Base-by-base conservation (phyloP, 2,888 invertebrate species). In the Lathronympha strigana region DNA sequence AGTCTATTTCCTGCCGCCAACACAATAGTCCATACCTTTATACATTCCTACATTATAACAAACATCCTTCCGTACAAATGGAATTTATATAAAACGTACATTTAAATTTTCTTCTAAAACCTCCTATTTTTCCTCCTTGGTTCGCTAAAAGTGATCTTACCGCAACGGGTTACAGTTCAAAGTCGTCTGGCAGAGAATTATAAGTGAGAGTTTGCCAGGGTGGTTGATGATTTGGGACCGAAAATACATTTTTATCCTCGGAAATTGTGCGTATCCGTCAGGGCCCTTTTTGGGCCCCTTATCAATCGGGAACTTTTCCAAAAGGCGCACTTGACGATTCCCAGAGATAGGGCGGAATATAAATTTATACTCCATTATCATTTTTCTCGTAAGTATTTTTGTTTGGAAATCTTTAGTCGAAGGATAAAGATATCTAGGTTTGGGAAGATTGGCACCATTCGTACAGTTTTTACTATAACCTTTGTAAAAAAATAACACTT, bases 291-390 rank as follows among this genome's bases (percentile, higher is more conserved):
- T 71, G 73, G 75, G 73, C 73, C 79, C 79, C 82, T 82, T 83
- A 85, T 83, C 84, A 86, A 84, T 85, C 81, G 77, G 75, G 36
- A 51, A 57, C 55, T 55, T 63, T 55, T 31, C 19, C 36, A 58
- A 50, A 57, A 58, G 33, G 47, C 43, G 51, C 51, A 53, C 53
- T 64, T 64, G 64, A 45, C 21, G 28, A 36, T 64, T 58, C 58
- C 45, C 53, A 53, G 51, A 36, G 47, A 49, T 51, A 45, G 23
- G 28, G 9, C 36, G 19, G 43, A 43, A 57, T 43, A 28, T 6
- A 19, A 57, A 45, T 31, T 43, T 54, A 25, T 57, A 57, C 45
- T 57, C 31, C 21, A 21, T 31, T 31, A 55, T 55, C 55, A 43
- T 57, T 40, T 13, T 54, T 40, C 38, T 40, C 1, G 0, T 45